Evolutionary conservation across 92 coral and sea anemone species (phyloP).

Genomic region (Porites evermanni): DNA sequence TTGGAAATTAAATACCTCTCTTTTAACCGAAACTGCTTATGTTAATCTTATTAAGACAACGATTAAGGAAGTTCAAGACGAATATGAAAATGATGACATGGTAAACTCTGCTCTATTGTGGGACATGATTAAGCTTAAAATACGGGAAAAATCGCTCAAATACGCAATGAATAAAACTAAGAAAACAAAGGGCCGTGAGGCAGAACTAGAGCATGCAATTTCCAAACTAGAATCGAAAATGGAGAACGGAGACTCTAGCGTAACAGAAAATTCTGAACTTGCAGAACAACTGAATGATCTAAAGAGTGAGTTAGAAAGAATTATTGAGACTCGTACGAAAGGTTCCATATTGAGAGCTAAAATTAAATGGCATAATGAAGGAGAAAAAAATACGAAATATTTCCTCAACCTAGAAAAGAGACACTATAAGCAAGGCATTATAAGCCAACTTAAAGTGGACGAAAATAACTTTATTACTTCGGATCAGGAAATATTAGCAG

Average conservation of each 20-base stretch:
- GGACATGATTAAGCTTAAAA: conserved; percentile 44
- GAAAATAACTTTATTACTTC: too few relatives aligned
- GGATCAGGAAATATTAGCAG: too few relatives aligned
- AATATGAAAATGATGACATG: conserved; percentile 2
- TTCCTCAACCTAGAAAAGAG: too few relatives aligned
- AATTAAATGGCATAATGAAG: background rate
- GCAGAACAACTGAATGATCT: background rate
- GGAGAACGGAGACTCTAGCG: background rate
- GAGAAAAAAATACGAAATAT: too few relatives aligned
- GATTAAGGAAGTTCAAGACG: background rate
- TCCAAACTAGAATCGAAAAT: conserved; percentile 1
- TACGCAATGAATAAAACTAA: background rate
- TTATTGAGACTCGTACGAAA: background rate
- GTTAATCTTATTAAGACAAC: conserved; percentile 8
- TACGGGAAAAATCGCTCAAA: background rate
- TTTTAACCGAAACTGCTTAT: background rate
- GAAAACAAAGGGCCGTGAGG: background rate
- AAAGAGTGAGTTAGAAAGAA: background rate
- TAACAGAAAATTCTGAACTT: background rate
- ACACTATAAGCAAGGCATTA: background rate
- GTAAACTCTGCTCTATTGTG: conserved; percentile 19
- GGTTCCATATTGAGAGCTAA: background rate
- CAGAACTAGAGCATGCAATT: conserved; percentile 5
- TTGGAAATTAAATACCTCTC: background rate
- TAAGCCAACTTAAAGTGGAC: conserved; percentile 8